Base-by-base conservation (phyloP, 92 coral and sea anemone species). In the Ricordea florida region DNA sequence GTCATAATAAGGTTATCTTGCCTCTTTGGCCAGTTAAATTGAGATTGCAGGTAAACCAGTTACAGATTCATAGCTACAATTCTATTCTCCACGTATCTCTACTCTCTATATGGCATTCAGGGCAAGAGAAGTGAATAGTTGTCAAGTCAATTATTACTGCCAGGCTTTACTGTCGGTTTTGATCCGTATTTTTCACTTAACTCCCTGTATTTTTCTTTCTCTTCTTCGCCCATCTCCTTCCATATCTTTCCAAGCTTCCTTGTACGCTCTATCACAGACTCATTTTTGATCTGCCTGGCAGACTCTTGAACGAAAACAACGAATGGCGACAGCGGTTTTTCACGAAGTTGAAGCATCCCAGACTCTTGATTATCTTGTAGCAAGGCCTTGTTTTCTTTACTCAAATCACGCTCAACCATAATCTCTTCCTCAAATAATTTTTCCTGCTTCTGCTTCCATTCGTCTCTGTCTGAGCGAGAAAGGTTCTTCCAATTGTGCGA, bases 251-350 rank as follows among this genome's bases (percentile, higher is more conserved):
- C 68, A 57, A 73, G 10, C n/a, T 33, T 59, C 30, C 44, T 59
- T 5, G 31, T 17, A 22, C 80, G 60, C 16, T 73, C 80, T 16
- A 37, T 18, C 5, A 21, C 7, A 0, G 68, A 8, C 6, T 3
- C 47, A 1, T 22, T 16, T 32, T 44, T 36, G 33, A 81, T 18
- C 27, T 47, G 66, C 52, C 47, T 80, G n/a, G 43, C 17, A 55
- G 55, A 60, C 72, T 83, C 76, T 20, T 83, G 86, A 26, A 77
- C 49, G 76, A 91, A 91, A 51, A 36, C n/a, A 21, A 80, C 32
- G 40, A 83, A 91, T 13, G 90, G 29, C 21, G 76, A 66, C 1
- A 60, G 80, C 0, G 85, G 97, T 31, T 67, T 79, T 62, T 84
- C 87, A 1, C 85, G 65, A 9, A 87, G 74, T 57, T 77, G 64